Base-by-base conservation (phyloP, 2,113 vertebrate genomes). In the Cyanoderma ruficeps region DNA sequence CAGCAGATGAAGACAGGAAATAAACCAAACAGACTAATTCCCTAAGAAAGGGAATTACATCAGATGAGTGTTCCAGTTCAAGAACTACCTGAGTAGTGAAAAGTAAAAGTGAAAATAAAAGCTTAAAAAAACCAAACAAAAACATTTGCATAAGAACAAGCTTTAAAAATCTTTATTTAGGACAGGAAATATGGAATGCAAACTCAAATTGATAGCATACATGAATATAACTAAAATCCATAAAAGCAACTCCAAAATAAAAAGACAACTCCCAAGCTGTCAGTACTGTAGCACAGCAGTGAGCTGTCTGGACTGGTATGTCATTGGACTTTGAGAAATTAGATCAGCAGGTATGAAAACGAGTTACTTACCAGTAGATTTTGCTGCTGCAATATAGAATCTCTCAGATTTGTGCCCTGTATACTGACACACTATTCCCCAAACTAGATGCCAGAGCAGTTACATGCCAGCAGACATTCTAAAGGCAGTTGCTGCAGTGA, bases 1-100 rank as follows among this genome's bases (percentile, higher is more conserved):
- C 95, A 97, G 96, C 93, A 96, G 96, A 96, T 96, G 95, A 89
- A 96, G 95, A 95, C 93, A 95, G 94, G 95, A 94, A 97, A 97
- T 96, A 96, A 96, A 96, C 69, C 95, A 97, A 95, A 95, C 81
- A 92, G 93, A 93, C 87, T 94, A 94, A 95, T 95, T 95, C 95
- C 93, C 91, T 94, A 95, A 95, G 93, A 96, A 94, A 95, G 93
- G 93, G 95, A 97, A 94, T 94, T 90, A 77, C 90, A 92, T 57
- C 94, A 96, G 94, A 83, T 92, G 95, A 94, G 41, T 94, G 83
- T 72, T 97, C 94, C 94, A 95, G 95, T 94, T 97, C 96, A 97
- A 97, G 93, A 94, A 95, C 93, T 96, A 95, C 95, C 87, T 95
- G 53, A 97, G 92, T 89, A 92, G 74, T 91, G 61, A 93, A 97